phyloP scores from a whole-genome alignment of 2,113 vertebrate species.

The Tricholaema leucomelas region DNA sequence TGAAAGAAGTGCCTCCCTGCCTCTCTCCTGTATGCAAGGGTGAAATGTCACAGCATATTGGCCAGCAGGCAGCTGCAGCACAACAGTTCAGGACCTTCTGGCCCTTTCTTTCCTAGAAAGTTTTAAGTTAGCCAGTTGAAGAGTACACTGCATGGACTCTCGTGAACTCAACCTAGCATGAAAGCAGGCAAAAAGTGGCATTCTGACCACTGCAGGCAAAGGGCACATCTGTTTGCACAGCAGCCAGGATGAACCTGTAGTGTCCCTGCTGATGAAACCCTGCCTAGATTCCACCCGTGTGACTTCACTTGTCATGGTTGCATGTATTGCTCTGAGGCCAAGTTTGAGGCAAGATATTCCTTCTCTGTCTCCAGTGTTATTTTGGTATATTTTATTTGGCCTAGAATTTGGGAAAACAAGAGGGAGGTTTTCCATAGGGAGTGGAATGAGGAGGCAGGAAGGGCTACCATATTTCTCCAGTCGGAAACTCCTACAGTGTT shows the following conservation, averaged over 20 bases:
- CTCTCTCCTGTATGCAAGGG: not conserved
- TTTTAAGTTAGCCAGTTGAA: not conserved
- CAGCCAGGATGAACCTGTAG: not conserved
- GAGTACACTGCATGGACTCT: not conserved
- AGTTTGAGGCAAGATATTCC: constrained; percentile 65
- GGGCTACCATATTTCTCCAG: constrained; percentile 64
- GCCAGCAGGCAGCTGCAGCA: not conserved
- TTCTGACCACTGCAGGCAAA: not conserved
- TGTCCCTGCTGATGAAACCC: not conserved
- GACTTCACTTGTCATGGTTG: constrained; percentile 23
- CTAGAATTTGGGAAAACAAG: constrained; percentile 59
- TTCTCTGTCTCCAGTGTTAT: constrained; percentile 60
- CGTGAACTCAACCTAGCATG: not conserved
- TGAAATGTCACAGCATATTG: not conserved
- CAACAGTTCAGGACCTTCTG: not conserved
- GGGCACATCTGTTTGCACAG: not conserved
- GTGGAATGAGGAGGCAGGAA: constrained; percentile 55
- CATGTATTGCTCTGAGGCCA: not conserved
- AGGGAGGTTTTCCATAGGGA: constrained; percentile 58
- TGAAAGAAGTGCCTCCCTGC: not conserved
- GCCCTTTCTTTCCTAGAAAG: constrained; percentile 17
- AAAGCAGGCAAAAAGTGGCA: not conserved
- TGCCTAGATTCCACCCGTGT: constrained; percentile 50
- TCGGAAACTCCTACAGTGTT: constrained; percentile 53
- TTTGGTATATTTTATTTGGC: constrained; percentile 70